Base-by-base conservation (phyloP, 1,140 invertebrate species). In the Aleiodes sp. region DNA sequence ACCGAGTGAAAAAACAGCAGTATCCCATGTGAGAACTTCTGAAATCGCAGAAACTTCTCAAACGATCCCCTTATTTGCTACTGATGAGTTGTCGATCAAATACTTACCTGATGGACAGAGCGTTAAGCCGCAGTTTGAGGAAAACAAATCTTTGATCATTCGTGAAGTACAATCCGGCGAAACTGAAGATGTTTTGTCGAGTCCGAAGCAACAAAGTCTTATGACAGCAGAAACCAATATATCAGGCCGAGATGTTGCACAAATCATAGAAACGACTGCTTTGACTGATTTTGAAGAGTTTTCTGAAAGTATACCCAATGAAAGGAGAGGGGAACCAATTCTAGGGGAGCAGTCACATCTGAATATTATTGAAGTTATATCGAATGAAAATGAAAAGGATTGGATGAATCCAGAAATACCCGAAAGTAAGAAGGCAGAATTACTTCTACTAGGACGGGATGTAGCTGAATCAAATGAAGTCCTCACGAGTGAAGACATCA, bases 41-140 rank as follows among this genome's bases (percentile, higher is more conserved):
- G 78, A 84, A 70, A 71, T 75, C 21, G 77, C 78, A 0, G 80
- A 82, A 73, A 74, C 70, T 0, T 61, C 72, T 19, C 78, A 85
- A 77, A 41, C 84, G 62, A 41, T 82, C 65, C 68, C 79, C n/a
- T 70, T 76, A 2, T 71, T 61, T 4, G 79, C 75, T 24, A 70
- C 76, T 0, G 75, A 74, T 70, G 71, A 78, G 0, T 31, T 85
- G 0, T 35, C 56, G 10, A 57, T 75, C 65, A 1, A 21, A n/a
- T 65, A 71, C 56, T 61, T 63, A 37, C 71, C 79, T 1, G 71
- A 78, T 19, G 68, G 78, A 61, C 71, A 76, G 26, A 70, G 68
- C 59, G 75, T 75, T 28, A 76, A 75, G 52, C 28, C 65, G 10
- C 65, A 52, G 37, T 4, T 83, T 0, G 81, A 83, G 43, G 78